A percentile compares a stretch with the other conserved stretches of the same genome.
phyloP scores from a whole-genome alignment of 2,888 invertebrate species.

The Drosophila melanosoma region DNA sequence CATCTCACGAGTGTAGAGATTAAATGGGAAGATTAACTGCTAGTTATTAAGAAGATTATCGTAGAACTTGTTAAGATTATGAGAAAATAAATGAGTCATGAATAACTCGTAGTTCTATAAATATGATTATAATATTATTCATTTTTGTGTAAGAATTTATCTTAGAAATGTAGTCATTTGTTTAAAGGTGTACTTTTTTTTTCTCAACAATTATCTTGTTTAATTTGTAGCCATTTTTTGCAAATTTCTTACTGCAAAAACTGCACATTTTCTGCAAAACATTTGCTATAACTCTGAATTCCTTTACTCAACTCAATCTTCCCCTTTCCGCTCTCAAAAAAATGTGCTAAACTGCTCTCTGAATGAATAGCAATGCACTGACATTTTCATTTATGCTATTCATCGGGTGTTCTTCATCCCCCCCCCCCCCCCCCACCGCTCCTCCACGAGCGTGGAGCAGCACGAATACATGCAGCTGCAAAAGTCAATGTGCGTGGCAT shows the following conservation, averaged over 20 bases:
- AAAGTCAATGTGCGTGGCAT: constrained; percentile 70
- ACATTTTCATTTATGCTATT: constrained; percentile 10
- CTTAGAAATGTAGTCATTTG: background rate
- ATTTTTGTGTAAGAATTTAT: background rate
- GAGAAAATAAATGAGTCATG: background rate
- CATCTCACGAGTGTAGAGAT: background rate
- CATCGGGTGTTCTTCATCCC: background rate
- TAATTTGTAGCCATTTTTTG: background rate
- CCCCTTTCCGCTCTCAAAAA: background rate
- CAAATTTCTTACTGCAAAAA: background rate
- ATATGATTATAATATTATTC: background rate
- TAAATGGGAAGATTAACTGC: background rate
- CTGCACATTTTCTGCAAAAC: background rate
- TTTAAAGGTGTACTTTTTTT: background rate
- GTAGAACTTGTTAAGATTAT: background rate
- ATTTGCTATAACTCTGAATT: background rate
- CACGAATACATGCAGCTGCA: constrained; percentile 54
- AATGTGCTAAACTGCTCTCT: background rate
- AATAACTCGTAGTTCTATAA: background rate
- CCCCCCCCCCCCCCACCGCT: background rate
- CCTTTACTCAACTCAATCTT: background rate
- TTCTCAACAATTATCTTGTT: background rate
- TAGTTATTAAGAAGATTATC: background rate
- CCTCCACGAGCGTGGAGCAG: background rate
- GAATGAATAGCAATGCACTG: constrained; percentile 33